These are phyloP conservation scores for Latrodectus elegans DNA, from an alignment of 2,888 invertebrate genomes.

Conservation along the genomic window DNA sequence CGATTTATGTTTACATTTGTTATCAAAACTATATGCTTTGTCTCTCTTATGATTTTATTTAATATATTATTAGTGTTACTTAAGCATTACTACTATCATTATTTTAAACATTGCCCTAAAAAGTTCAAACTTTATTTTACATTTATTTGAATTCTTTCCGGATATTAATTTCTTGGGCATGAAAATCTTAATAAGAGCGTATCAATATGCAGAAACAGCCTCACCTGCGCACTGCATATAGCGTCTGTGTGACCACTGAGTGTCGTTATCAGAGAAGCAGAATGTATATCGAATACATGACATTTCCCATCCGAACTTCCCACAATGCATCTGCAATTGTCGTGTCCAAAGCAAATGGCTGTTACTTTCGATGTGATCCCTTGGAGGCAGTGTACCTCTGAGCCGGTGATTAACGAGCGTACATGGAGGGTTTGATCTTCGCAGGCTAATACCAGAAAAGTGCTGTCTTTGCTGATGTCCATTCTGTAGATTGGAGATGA, in stretches of 20 bases:
- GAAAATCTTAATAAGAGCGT: no score
- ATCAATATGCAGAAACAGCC: not conserved
- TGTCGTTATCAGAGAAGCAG: conserved; percentile 82
- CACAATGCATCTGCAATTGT: conserved; percentile 86
- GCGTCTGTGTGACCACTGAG: conserved; percentile 79
- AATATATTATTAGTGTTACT: no score
- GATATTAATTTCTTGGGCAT: no score
- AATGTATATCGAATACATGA: conserved; percentile 88
- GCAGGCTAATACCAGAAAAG: conserved; percentile 89
- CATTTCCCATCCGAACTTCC: conserved; percentile 87
- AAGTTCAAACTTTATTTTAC: no score
- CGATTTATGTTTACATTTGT: no score
- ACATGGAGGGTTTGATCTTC: conserved; percentile 90
- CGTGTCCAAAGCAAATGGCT: conserved; percentile 85
- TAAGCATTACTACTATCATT: no score
- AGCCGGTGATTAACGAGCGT: conserved; percentile 90
- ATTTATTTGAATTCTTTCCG: no score
- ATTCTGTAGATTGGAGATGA: conserved; percentile 84
- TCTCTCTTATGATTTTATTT: no score
- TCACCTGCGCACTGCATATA: conserved; percentile 82
- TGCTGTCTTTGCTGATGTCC: conserved; percentile 89
- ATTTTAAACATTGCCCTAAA: no score
- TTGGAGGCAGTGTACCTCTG: conserved; percentile 87
- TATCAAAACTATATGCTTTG: no score
- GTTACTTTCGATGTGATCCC: conserved; percentile 79